A percentile compares a stretch with the other conserved stretches of the same genome.
Evolutionary conservation across 2,797 vertebrate genomes (phyloP).

Genomic region (Eidolon dupreanum): DNA sequence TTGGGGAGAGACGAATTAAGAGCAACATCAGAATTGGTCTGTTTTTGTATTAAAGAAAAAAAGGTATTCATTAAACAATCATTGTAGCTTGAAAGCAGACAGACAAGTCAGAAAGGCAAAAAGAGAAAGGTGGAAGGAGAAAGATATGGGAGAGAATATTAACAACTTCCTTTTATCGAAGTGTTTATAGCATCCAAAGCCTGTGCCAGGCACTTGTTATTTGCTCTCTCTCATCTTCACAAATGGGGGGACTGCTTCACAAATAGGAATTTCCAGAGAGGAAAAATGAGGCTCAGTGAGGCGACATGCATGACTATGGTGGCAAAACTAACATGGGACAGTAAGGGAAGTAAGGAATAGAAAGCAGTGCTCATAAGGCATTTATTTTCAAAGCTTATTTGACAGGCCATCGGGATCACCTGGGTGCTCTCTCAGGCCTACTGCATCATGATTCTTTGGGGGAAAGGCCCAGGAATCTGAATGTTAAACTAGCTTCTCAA

Average conservation of each 20-base stretch:
- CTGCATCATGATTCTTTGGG: not conserved
- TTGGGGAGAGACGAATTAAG: slow-evolving; percentile 82
- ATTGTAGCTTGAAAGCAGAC: slow-evolving; percentile 68
- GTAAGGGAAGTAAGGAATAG: not conserved
- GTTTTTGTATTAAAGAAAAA: slow-evolving; percentile 72
- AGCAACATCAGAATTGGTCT: slow-evolving; percentile 73
- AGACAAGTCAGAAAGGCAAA: slow-evolving; percentile 9
- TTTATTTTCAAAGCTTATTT: not conserved
- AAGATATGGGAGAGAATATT: not conserved
- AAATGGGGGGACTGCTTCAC: not conserved
- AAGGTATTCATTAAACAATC: slow-evolving; percentile 79
- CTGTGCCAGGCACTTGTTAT: not conserved
- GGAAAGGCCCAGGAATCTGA: not conserved
- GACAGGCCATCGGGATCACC: not conserved
- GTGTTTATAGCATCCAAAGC: not conserved
- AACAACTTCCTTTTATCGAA: accelerated
- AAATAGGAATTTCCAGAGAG: not conserved
- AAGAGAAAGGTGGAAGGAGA: not conserved
- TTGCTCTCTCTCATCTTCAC: not conserved
- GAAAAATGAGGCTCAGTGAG: not conserved
- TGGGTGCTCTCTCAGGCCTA: not conserved
- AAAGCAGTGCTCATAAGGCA: accelerated
- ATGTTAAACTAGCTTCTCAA: not conserved
- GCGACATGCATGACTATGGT: not conserved
- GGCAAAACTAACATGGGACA: not conserved